These are phyloP conservation scores for Altica lythri DNA, from an alignment of 2,888 invertebrate genomes.

Conservation along the genomic window DNA sequence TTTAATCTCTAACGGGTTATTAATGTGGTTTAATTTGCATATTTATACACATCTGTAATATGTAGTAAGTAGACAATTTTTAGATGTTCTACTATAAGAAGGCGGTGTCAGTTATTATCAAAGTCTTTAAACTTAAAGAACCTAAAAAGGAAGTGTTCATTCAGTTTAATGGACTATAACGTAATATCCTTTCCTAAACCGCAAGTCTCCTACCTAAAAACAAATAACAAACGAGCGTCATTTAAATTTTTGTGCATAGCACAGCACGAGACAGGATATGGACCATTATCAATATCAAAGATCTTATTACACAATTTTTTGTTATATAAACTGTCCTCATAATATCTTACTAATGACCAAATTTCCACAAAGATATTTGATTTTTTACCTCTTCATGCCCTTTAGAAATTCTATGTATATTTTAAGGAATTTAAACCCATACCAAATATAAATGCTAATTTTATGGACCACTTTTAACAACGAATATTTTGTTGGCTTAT, in stretches of 20 bases:
- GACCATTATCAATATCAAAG: slow-evolving; percentile 9
- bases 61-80: background rate
- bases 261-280: slow-evolving; percentile 11
- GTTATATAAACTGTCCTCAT: too few relatives aligned
- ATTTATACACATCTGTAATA: background rate
- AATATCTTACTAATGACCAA: too few relatives aligned
- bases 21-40: background rate
- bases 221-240: slow-evolving; percentile 11
- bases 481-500: too few relatives aligned
- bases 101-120: too few relatives aligned
- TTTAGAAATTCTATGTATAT: too few relatives aligned
- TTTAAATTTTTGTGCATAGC: slow-evolving; percentile 10
- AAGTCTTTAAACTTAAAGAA: slow-evolving; percentile 17
- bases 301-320: slow-evolving; percentile 2
- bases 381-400: too few relatives aligned
- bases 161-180: slow-evolving; percentile 43
- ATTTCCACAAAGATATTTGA: too few relatives aligned
- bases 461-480: too few relatives aligned
- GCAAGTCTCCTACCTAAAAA: slow-evolving; percentile 21
- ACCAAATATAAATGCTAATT: too few relatives aligned
- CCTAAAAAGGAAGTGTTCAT: slow-evolving; percentile 43
- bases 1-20: background rate
- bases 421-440: too few relatives aligned
- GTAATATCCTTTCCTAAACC: slow-evolving; percentile 26
- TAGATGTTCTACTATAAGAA: background rate